These are phyloP conservation scores for Oncorhynchus masou DNA, from an alignment of 2,113 vertebrate genomes.

Conservation along the genomic window DNA sequence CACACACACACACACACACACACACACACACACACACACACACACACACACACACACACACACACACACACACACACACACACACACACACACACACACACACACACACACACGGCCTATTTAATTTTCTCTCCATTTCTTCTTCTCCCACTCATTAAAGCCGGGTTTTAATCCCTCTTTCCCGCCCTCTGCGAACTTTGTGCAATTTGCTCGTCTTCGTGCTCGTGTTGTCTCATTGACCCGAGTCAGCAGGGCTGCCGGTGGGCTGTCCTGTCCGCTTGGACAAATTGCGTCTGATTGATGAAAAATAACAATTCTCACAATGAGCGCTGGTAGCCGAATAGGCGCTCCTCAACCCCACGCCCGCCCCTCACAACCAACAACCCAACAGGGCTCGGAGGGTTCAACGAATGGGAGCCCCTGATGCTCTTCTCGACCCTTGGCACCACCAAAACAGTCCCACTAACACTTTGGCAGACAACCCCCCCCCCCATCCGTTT, in stretches of 20 bases:
- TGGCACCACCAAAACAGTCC: too few relatives aligned
- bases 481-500: slow-evolving; percentile 4
- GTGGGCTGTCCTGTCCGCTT: slow-evolving; percentile 78
- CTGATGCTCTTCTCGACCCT: slow-evolving; percentile 61
- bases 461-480: too few relatives aligned
- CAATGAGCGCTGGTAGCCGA: slow-evolving; percentile 52
- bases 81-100: slow-evolving; percentile 23
- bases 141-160: slow-evolving; percentile 30
- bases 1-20: slow-evolving; percentile 17
- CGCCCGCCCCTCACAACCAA: too few relatives aligned
- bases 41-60: slow-evolving; percentile 11
- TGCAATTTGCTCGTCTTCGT: slow-evolving; percentile 75
- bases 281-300: slow-evolving; percentile 82
- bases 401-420: too few relatives aligned
- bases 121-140: slow-evolving; percentile 30
- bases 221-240: slow-evolving; percentile 74
- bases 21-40: too few relatives aligned
- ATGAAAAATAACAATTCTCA: slow-evolving; percentile 81
- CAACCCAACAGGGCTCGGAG: too few relatives aligned
- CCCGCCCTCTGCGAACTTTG: slow-evolving; percentile 60
- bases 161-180: slow-evolving; percentile 41
- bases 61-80: slow-evolving; percentile 13
- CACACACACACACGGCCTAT: slow-evolving; percentile 22
- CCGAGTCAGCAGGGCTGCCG: slow-evolving; percentile 76
- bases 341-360: neutral